Base-by-base conservation (phyloP, 2,888 invertebrate species). In the Notocelia uddmanniana region DNA sequence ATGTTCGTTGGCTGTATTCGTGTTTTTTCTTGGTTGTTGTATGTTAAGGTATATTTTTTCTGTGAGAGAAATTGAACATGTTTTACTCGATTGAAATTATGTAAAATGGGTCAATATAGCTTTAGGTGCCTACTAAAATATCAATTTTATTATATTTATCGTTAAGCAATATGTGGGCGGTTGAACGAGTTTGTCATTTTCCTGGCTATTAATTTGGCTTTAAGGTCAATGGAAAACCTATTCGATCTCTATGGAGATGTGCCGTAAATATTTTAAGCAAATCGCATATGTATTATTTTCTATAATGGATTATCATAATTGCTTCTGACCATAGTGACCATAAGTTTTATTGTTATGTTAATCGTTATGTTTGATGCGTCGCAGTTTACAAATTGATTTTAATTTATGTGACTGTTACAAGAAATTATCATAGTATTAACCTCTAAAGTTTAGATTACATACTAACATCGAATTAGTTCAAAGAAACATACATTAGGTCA, bases 141-240 rank as follows among this genome's bases (percentile, higher is more conserved):
- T 55, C 18, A 50, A 57, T 48, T 62, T 62, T 37, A 57, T 62
- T 26, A 41, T 57, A 62, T 23, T 50, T 62, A 50, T 72, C 8
- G 13, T 23, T 60, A 26, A 18, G 26, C 26, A 23, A 37, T 41
- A 23, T 60, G 71, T 72, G 45, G 67, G 71, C 48, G 55, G 62
- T 67, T 9, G 8, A 66, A 62, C 48, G 55, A 37, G 67, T 60
- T 48, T n/a, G 45, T 71, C 23, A 58, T 55, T 67, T 62, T 62
- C 55, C 15, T 6, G 18, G 34, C 31, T 21, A 37, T 60, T 45
- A 67, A 55, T 34, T 37, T 10, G 34, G 15, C 13, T 48, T 34
- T 71, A 60, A 34, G 26, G 55, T 11, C 13, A 19, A 50, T 52
- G 31, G 52, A 55, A 67, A 68, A 41, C 21, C 37, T 64, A 55